phyloP scores from a whole-genome alignment of 1,140 invertebrate species.

The Vollenhovia emeryi region DNA sequence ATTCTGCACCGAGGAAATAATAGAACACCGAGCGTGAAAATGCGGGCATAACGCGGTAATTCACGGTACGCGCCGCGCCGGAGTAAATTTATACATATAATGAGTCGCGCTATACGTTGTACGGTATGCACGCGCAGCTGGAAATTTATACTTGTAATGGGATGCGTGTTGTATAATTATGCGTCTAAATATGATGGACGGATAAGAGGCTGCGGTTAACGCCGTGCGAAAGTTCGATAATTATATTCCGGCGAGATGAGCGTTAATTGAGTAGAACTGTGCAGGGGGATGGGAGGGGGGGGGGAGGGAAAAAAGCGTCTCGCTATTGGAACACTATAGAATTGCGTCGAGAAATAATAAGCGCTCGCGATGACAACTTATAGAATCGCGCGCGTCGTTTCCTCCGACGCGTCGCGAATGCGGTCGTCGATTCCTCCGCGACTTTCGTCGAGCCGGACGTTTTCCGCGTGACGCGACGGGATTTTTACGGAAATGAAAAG shows the following conservation, averaged over 20 bases:
- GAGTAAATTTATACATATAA: constrained; percentile 31
- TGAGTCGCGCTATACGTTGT: constrained; percentile 15
- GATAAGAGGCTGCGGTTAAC: neutral
- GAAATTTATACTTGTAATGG: constrained; percentile 26
- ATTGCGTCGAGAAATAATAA: neutral
- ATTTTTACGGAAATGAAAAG: constrained; percentile 39
- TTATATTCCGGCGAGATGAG: neutral
- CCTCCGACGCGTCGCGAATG: neutral
- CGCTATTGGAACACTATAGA: neutral
- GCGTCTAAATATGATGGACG: constrained; percentile 14
- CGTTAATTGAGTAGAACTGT: neutral
- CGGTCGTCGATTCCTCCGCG: neutral
- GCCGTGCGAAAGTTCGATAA: constrained; percentile 34
- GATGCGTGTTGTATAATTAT: constrained; percentile 30
- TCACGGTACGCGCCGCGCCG: neutral
- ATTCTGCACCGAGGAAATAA: neutral
- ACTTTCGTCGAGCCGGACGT: neutral
- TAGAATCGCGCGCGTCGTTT: neutral
- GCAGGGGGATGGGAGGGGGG: too few species aligned
- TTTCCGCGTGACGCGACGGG: constrained; percentile 8
- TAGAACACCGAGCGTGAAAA: constrained; percentile 38
- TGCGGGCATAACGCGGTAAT: constrained; percentile 22
- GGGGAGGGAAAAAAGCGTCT: too few species aligned
- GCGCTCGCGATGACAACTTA: neutral
- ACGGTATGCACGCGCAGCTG: neutral